Percentiles rank a stretch among this genome's conserved stretches.
These are phyloP conservation scores for Macrotus californicus DNA, from an alignment of 2,113 vertebrate species.

Conservation along the genomic window DNA sequence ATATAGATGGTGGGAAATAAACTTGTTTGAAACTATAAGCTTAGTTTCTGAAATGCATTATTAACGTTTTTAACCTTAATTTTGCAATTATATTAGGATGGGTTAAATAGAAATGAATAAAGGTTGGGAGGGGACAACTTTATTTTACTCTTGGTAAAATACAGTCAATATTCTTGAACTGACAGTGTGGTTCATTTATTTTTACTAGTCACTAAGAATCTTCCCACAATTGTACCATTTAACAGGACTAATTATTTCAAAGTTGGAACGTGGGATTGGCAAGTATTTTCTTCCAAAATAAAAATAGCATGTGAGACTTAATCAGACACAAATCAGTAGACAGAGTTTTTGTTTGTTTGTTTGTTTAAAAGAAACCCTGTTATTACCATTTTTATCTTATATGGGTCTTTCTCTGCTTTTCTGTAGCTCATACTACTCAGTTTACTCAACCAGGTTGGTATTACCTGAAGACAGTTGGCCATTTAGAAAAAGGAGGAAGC, in stretches of 20 bases:
- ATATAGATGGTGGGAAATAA: neutral
- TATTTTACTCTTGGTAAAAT: neutral
- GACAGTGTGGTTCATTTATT: conserved; percentile 3
- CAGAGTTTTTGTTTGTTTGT: neutral
- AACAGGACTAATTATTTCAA: conserved; percentile 1
- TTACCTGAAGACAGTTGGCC: conserved; percentile 93
- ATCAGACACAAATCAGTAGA: neutral
- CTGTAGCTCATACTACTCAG: conserved; percentile 93
- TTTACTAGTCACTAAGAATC: neutral
- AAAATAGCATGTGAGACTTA: neutral
- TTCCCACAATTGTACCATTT: neutral
- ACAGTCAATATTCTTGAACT: neutral
- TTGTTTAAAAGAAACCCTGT: neutral
- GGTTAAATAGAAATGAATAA: neutral
- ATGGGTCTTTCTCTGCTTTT: conserved; percentile 1
- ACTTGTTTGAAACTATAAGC: conserved; percentile 2
- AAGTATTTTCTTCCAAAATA: neutral
- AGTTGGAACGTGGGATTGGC: neutral
- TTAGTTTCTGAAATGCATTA: neutral
- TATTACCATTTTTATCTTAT: conserved; percentile 11
- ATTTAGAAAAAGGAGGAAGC: conserved; percentile 89
- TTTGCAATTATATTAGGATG: neutral
- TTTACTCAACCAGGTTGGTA: conserved; percentile 94
- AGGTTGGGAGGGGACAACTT: neutral
- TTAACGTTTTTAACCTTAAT: neutral